Conservation (phyloP, 2,888 invertebrate genomes). For the Neuroscelio doddi region DNA sequence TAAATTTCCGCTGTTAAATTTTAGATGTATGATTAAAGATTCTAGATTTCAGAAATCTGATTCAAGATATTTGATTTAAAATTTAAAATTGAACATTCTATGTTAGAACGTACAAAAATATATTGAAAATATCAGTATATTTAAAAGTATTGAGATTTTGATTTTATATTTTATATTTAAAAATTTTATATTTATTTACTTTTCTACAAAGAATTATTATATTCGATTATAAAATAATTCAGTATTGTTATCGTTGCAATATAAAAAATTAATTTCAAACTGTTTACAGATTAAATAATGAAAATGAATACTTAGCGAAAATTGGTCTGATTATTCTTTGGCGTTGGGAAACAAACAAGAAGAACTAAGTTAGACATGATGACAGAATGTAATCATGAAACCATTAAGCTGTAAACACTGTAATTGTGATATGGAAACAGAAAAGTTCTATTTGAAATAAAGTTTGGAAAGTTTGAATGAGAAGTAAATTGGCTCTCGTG, state of each 20-base stretch:
- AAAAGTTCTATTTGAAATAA: constrained; percentile 37
- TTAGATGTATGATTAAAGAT: too few species aligned
- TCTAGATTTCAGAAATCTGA: too few species aligned
- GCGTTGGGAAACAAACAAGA: constrained; percentile 30
- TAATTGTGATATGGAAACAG: constrained; percentile 45
- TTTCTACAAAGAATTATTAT: background rate
- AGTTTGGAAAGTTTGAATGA: constrained; percentile 39
- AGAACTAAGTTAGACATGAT: constrained; percentile 24
- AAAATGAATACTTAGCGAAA: background rate
- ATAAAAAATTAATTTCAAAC: too few species aligned
- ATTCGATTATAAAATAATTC: background rate
- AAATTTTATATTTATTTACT: too few species aligned
- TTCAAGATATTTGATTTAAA: too few species aligned
- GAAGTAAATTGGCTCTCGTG: constrained; percentile 42
- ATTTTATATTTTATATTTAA: too few species aligned
- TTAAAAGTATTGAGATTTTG: too few species aligned
- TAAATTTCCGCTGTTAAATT: too few species aligned
- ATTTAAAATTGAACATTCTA: too few species aligned
- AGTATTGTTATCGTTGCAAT: background rate
- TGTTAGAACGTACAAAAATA: too few species aligned
- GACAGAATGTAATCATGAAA: constrained; percentile 40
- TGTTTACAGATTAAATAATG: background rate
- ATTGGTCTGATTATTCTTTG: constrained; percentile 12
- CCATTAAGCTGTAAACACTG: constrained; percentile 46
- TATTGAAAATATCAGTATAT: too few species aligned